A percentile compares a stretch with the other conserved stretches of the same genome.
phyloP scores from a whole-genome alignment of 2,797 vertebrate species.

The Hafferia zeledoni region DNA sequence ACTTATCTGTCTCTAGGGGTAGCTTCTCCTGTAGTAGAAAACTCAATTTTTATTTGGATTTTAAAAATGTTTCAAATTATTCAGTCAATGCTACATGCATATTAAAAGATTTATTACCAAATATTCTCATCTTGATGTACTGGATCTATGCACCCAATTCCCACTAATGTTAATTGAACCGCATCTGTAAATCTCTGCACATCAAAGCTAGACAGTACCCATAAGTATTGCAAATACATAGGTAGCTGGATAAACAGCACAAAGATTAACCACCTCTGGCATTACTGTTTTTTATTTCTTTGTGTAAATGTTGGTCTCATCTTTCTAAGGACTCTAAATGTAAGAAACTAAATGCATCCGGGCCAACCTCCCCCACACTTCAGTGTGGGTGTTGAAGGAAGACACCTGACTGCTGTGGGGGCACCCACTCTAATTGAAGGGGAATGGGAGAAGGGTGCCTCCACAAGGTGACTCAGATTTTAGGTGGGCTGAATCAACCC shows the following conservation, averaged over 20 bases:
- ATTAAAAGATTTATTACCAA: constrained; percentile 66
- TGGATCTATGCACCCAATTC: constrained; percentile 29
- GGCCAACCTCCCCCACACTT: not conserved
- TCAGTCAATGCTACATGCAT: constrained; percentile 61
- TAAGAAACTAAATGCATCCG: not conserved
- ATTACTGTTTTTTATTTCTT: not conserved
- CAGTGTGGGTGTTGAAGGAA: not conserved
- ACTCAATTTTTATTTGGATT: constrained; percentile 75
- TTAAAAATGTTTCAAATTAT: constrained; percentile 72
- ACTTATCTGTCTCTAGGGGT: constrained; percentile 55
- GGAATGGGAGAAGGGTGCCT: not conserved
- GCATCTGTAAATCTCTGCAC: not conserved
- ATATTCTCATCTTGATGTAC: constrained; percentile 54
- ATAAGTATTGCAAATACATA: constrained; percentile 27
- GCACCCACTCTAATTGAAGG: not conserved
- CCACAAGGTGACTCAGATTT: constrained; percentile 14
- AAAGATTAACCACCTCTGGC: not conserved
- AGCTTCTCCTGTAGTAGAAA: constrained; percentile 60
- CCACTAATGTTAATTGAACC: constrained; percentile 3
- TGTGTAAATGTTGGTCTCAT: not conserved
- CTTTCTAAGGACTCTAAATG: not conserved
- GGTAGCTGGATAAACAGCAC: constrained; percentile 21
- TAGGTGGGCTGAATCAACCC: not conserved
- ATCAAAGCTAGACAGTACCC: constrained; percentile 16
- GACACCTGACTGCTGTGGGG: not conserved